Evolutionary conservation across 1,140 invertebrate genomes (phyloP), one percentile per base, ranked within the genome.

Genomic region (Pseudomyrmex sp.): DNA sequence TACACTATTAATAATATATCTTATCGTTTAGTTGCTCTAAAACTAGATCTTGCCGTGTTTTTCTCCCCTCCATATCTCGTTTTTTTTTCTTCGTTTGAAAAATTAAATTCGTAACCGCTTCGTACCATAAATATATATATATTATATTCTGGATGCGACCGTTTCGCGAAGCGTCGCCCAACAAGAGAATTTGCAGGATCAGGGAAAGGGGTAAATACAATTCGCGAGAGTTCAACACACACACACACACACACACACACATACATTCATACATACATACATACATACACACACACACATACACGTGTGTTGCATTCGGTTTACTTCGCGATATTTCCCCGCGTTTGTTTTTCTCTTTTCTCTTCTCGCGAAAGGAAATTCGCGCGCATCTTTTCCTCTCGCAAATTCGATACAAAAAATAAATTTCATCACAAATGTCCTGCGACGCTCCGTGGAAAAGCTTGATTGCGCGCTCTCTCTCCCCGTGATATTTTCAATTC

Each of bases 1-100:
- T 77, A 94, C 93, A 94, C 90, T 94, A 94, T 92, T 92, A 92
- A 90, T 91, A 90, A 93, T 83, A 89, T 93, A 35, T 35, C 35
- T 35, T 92, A 91, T 90, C 87, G 76, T 87, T 93, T 92, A 92
- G 86, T 92, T 92, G 91, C 56, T 82, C 89, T 92, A 92, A 35
- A 91, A 88, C 88, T 90, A 92, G 88, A 87, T 89, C 84, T 87
- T 44, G 83, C 89, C 88, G 82, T 82, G 5, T 35, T 35, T 35
- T 35, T 83, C 89, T 89, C 35, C 88, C 62, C 76, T 88, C 82
- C 84, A 82, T 83, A 52, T 85, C 87, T 89, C 82, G 13, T 89
- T 88, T 88, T 86, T 74, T 68, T 89, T 73, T 56, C 89, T 88
- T 90, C 83, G 70, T 89, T 70, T 88, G 90, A 86, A 88, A 91